phyloP scores from a whole-genome alignment of 1,140 invertebrate species.

The Caenorhabditis remanei region DNA sequence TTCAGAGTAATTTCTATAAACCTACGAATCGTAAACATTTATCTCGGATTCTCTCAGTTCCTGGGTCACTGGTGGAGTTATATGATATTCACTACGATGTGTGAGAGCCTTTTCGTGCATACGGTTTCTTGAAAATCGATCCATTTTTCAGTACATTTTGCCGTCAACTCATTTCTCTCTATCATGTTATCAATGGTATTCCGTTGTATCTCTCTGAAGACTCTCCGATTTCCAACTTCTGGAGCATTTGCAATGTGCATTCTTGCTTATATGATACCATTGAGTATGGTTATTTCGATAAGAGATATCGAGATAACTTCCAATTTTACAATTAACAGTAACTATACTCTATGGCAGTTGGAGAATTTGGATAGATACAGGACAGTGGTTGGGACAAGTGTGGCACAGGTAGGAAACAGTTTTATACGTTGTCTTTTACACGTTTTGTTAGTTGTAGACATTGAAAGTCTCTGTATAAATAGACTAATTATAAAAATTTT shows the following conservation, averaged over 20 bases:
- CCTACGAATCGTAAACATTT: slow-evolving; percentile 30
- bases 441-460: too few relatives aligned
- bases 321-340: slow-evolving; percentile 28
- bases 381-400: slow-evolving; percentile 22
- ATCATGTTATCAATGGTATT: slow-evolving; percentile 45
- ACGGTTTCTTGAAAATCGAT: background rate
- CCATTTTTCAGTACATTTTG: slow-evolving; percentile 11
- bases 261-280: slow-evolving; percentile 21
- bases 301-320: slow-evolving; percentile 35
- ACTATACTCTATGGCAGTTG: slow-evolving; percentile 33
- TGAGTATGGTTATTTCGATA: slow-evolving; percentile 38
- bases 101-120: background rate
- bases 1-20: slow-evolving; percentile 38
- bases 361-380: slow-evolving; percentile 44
- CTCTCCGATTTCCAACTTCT: slow-evolving; percentile 21
- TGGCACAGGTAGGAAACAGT: background rate
- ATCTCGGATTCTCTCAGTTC: slow-evolving; percentile 28
- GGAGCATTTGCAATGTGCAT: slow-evolving; percentile 46
- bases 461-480: too few relatives aligned
- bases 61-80: slow-evolving; percentile 47
- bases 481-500: too few relatives aligned
- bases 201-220: slow-evolving; percentile 38
- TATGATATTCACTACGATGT: slow-evolving; percentile 46
- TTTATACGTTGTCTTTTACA: background rate
- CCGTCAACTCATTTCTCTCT: slow-evolving; percentile 30